Evolutionary conservation across 2,113 vertebrate genomes (phyloP).

Genomic region (Microcebus lehilahytsara): DNA sequence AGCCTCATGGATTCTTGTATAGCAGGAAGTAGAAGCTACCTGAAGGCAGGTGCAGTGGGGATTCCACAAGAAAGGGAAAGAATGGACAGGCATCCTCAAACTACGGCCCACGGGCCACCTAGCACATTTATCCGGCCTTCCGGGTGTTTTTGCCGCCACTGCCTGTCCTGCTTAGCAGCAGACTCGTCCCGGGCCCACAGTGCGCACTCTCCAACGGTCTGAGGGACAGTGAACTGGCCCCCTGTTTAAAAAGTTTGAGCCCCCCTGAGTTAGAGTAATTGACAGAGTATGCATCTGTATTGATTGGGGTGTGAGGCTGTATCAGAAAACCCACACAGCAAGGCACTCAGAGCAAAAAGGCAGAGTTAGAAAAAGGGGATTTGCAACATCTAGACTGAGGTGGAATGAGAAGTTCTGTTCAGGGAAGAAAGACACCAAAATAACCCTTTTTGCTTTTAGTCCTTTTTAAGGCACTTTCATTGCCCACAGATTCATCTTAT

Average conservation of each 20-base stretch:
- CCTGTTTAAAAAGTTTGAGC: too few relatives aligned
- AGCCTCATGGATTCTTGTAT: not conserved
- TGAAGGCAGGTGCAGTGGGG: not conserved
- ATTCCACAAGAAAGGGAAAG: not conserved
- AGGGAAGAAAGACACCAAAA: not conserved
- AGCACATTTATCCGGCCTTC: too few relatives aligned
- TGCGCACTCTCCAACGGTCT: too few relatives aligned
- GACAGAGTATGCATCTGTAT: not conserved
- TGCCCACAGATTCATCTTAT: not conserved
- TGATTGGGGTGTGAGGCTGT: fast-evolving
- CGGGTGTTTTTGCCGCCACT: too few relatives aligned
- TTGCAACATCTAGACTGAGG: not conserved
- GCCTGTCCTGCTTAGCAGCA: too few relatives aligned
- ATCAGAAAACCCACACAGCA: not conserved
- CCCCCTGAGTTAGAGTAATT: not conserved
- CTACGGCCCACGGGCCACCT: too few relatives aligned
- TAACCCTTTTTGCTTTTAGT: not conserved
- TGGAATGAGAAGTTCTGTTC: not conserved
- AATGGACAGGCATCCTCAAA: not conserved
- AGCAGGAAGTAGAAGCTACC: not conserved
- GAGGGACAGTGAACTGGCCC: too few relatives aligned
- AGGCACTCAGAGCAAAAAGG: not conserved
- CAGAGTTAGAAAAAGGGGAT: not conserved
- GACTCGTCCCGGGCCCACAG: too few relatives aligned
- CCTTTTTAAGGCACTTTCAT: not conserved